A percentile compares a stretch with the other conserved stretches of the same genome.
Conservation (phyloP, 2,888 invertebrate species). For the Napeogenes inachia region DNA sequence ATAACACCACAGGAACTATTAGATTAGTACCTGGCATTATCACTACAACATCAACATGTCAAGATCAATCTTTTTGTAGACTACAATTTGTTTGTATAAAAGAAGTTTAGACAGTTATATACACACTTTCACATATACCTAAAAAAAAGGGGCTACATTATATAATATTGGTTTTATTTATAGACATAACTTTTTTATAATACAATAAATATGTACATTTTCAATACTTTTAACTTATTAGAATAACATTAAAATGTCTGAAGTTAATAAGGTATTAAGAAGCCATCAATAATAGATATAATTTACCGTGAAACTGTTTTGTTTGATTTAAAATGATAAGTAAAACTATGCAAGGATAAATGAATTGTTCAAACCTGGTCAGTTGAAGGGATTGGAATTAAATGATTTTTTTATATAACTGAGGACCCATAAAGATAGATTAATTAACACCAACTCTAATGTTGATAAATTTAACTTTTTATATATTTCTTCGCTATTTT, state of each 20-base stretch:
- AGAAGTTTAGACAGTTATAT: too few relatives aligned
- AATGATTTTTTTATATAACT: constrained; percentile 15
- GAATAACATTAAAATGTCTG: background rate
- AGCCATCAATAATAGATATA: constrained; percentile 17
- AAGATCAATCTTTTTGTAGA: background rate
- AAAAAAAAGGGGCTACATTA: too few relatives aligned
- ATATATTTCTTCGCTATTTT: constrained; percentile 20
- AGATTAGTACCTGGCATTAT: constrained; percentile 90
- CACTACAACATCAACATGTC: constrained; percentile 33
- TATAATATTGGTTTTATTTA: too few relatives aligned
- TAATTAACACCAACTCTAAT: constrained; percentile 7
- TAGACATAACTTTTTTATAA: too few relatives aligned
- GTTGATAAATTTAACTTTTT: constrained; percentile 26
- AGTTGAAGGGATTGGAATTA: background rate
- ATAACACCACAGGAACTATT: constrained; percentile 97
- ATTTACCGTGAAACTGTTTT: constrained; percentile 47
- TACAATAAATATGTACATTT: too few relatives aligned
- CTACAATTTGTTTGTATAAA: background rate
- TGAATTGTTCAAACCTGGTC: constrained; percentile 42
- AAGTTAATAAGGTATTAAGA: constrained; percentile 10
- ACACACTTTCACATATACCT: too few relatives aligned
- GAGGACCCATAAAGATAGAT: constrained; percentile 26
- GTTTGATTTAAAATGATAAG: constrained; percentile 60
- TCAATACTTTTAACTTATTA: too few relatives aligned
- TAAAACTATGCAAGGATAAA: constrained; percentile 45